phyloP scores from a whole-genome alignment of 2,888 invertebrate species.

The Drosophila siamana region DNA sequence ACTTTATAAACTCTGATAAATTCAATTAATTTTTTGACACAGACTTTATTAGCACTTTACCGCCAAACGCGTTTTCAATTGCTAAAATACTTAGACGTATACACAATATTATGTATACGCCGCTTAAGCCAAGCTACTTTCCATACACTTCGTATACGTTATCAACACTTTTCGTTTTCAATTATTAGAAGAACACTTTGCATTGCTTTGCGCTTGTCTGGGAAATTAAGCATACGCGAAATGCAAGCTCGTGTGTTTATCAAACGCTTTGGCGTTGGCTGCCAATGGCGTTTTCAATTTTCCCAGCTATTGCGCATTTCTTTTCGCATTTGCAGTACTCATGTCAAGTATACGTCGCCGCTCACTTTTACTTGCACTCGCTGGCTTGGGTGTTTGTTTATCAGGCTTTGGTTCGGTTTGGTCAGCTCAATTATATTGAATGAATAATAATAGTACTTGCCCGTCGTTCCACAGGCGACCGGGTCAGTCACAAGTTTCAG shows the following conservation, averaged over 20 bases:
- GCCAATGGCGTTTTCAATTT: background rate
- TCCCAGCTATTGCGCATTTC: background rate
- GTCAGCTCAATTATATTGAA: slow-evolving; percentile 5
- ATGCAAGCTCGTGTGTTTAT: background rate
- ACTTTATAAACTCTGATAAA: no score
- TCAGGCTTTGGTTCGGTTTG: background rate
- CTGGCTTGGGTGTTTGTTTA: no score
- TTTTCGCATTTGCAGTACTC: slow-evolving; percentile 2
- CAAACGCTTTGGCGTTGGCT: background rate
- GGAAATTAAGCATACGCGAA: background rate
- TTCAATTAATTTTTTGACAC: no score
- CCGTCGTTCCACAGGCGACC: background rate
- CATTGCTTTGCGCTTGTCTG: background rate
- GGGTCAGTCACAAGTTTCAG: slow-evolving; percentile 18
- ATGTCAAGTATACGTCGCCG: slow-evolving; percentile 29
- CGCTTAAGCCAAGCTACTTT: no score
- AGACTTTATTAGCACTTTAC: no score
- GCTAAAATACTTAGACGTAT: no score
- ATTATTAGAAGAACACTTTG: background rate
- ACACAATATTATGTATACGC: no score
- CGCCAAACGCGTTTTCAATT: no score
- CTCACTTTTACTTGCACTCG: background rate
- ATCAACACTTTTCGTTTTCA: background rate
- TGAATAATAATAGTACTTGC: slow-evolving; percentile 1
- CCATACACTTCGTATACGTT: background rate